Evolutionary conservation across 1,140 invertebrate species (phyloP), one percentile per base, ranked within the genome.

Genomic region (Pseudoatta argentina): DNA sequence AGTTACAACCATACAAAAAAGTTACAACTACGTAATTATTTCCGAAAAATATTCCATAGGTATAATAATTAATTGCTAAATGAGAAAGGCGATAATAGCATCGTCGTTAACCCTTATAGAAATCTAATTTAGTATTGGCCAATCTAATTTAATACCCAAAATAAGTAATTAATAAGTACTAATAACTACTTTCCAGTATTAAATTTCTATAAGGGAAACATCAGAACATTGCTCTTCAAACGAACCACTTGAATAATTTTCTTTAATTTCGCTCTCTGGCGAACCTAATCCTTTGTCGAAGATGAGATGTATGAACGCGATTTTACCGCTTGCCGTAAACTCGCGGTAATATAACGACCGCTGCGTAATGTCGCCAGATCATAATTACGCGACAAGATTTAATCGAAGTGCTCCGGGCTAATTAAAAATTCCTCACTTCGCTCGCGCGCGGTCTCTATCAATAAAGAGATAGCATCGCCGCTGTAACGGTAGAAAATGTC

Each of bases 371-470:
- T 82, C 21, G 61, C 69, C 75, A 48, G 64, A 66, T 79, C 91
- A 89, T 94, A 94, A 94, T 94, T 94, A 94, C 93, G 93, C 90
- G 92, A 89, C 92, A 88, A 91, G 92, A 94, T 94, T 94, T 92
- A 94, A 94, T 94, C 93, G 92, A 86, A 48, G 59, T 88, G 91
- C 89, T 86, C 67, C 88, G 75, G 76, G 89, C 87, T 92, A 91
- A 94, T 94, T 94, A 94, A 94, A 94, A 94, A 94, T 94, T 91
- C 89, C 88, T 91, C 89, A 82, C 72, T 87, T 85, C 82, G 66
- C 77, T 85, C 82, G 66, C 77, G 66, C 44, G 72, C 85, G 72
- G 64, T 71, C 87, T 89, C 93, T 92, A 90, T 93, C 91, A 91
- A 92, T 92, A 88, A 89, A 67, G 69, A 93, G 93, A 94, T 93